A percentile compares a stretch with the other conserved stretches of the same genome.
Conservation (phyloP, 2,113 vertebrate genomes). For the Esox niger region DNA sequence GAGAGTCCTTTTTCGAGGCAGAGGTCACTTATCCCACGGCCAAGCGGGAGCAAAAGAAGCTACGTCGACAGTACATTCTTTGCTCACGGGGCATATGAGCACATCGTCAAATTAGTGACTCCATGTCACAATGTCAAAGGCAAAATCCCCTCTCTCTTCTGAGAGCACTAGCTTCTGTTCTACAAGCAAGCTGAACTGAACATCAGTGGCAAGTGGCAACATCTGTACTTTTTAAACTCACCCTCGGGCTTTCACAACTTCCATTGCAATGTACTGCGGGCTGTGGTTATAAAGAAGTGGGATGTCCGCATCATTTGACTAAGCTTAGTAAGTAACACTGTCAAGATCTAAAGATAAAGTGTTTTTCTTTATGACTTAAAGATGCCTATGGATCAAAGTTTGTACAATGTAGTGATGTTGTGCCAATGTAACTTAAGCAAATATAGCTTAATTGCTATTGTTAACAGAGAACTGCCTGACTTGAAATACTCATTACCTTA, state of each 20-base stretch:
- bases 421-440: no score
- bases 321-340: no score
- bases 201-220: constrained; percentile 23
- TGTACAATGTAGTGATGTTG: no score
- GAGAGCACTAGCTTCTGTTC: constrained; percentile 43
- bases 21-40: constrained; percentile 59
- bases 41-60: background rate
- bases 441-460: no score
- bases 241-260: background rate
- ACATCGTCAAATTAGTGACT: constrained; percentile 69
- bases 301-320: background rate
- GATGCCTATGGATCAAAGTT: no score
- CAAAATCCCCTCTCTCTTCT: constrained; percentile 43
- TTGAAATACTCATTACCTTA: no score
- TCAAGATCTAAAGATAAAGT: no score
- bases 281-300: constrained; percentile 8
- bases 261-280: background rate
- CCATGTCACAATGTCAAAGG: constrained; percentile 69
- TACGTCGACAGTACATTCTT: constrained; percentile 39
- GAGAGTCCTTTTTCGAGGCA: constrained; percentile 43
- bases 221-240: constrained; percentile 35
- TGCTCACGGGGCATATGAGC: constrained; percentile 62
- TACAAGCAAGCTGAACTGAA: constrained; percentile 31
- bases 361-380: no score
- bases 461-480: no score